phyloP scores from a whole-genome alignment of 2,113 vertebrate genomes.

The Lota lota region DNA sequence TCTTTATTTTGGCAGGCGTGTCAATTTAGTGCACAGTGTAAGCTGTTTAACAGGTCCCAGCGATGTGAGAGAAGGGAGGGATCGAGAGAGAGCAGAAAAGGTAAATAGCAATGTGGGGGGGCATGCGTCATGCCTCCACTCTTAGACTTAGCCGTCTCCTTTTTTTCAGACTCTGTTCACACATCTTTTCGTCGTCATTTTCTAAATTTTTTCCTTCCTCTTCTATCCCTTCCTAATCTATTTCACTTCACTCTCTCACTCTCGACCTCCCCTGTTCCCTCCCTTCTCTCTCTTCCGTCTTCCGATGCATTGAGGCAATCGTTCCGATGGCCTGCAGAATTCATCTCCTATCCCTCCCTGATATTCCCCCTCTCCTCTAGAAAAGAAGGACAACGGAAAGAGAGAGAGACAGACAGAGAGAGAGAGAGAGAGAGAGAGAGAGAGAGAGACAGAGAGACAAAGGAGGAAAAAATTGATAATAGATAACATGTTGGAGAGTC shows the following conservation, averaged over 20 bases:
- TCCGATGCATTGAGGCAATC: slow-evolving; percentile 21
- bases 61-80: neutral
- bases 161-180: too few species aligned
- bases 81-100: neutral
- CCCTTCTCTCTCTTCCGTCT: neutral
- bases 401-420: slow-evolving; percentile 1
- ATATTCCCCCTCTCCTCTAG: slow-evolving; percentile 15
- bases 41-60: neutral
- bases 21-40: neutral
- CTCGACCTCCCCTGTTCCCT: neutral
- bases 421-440: too few species aligned
- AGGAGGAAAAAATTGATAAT: too few species aligned
- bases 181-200: neutral
- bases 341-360: slow-evolving; percentile 37
- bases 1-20: slow-evolving; percentile 1
- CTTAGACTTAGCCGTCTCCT: too few species aligned
- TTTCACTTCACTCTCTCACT: neutral
- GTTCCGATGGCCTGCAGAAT: slow-evolving; percentile 43
- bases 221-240: neutral
- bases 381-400: neutral
- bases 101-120: neutral
- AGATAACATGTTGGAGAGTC: too few species aligned
- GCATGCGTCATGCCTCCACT: too few species aligned
- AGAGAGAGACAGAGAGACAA: too few species aligned
- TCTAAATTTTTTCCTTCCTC: neutral